Evolutionary conservation across 2,888 invertebrate genomes (phyloP).

Genomic region (Orchesella flavescens): DNA sequence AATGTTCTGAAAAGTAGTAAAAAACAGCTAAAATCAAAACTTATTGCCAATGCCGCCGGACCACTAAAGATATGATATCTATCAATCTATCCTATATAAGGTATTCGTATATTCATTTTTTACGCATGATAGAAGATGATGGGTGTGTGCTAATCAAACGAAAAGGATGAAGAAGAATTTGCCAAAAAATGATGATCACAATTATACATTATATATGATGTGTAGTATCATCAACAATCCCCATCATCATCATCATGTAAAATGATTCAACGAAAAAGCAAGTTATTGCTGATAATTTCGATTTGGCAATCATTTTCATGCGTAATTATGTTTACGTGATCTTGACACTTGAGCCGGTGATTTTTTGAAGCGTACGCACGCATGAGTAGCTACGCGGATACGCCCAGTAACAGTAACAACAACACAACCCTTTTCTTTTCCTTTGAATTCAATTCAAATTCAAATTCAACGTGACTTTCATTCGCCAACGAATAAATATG

Average conservation of each 20-base stretch:
- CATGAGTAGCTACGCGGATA: not conserved
- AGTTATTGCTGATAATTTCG: constrained; percentile 28
- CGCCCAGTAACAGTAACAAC: not conserved
- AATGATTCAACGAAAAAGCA: not conserved
- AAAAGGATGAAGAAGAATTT: not conserved
- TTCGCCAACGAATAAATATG: too few relatives aligned
- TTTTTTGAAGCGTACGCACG: not conserved
- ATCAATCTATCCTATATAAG: too few relatives aligned
- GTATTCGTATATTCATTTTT: not conserved
- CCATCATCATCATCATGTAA: constrained; percentile 8
- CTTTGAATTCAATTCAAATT: not conserved
- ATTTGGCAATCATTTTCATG: constrained; percentile 48
- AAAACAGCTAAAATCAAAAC: not conserved
- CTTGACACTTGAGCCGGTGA: constrained; percentile 49
- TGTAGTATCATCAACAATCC: constrained; percentile 30
- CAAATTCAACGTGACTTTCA: too few relatives aligned
- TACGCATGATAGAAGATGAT: not conserved
- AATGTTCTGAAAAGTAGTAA: not conserved
- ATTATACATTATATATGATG: too few relatives aligned
- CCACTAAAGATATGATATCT: not conserved
- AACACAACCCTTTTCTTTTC: not conserved
- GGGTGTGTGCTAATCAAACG: not conserved
- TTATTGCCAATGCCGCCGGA: not conserved
- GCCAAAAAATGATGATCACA: not conserved
- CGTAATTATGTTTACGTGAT: constrained; percentile 58